These are phyloP conservation scores for Merops nubicus DNA, from an alignment of 2,113 vertebrate genomes.

Conservation along the genomic window DNA sequence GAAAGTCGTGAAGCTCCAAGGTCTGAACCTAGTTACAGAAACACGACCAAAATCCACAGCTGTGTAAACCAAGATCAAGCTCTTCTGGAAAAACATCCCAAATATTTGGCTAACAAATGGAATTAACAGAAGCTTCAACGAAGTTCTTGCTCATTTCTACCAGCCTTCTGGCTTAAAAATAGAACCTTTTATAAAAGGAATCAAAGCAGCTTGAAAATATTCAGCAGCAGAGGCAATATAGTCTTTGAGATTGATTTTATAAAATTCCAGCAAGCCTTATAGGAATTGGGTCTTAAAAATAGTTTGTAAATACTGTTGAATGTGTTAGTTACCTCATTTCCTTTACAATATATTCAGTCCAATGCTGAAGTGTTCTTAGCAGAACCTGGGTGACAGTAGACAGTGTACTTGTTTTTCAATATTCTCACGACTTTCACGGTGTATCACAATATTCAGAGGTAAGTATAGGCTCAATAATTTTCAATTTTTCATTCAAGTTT, in stretches of 20 bases:
- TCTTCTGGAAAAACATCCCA: conserved; percentile 26
- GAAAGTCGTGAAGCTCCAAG: not conserved
- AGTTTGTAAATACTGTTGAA: not conserved
- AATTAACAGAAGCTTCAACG: conserved; percentile 13
- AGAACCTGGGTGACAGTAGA: not conserved
- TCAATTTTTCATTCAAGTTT: not conserved
- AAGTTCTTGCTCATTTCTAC: not conserved
- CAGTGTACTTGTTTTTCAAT: not conserved
- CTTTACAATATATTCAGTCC: not conserved
- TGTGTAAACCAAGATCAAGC: not conserved
- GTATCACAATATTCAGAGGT: not conserved
- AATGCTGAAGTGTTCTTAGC: not conserved
- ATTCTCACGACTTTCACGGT: not conserved
- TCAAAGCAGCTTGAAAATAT: not conserved
- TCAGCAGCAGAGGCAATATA: not conserved
- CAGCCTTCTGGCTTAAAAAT: not conserved
- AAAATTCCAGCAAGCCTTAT: not conserved
- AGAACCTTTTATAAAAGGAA: not conserved
- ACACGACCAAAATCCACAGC: not conserved
- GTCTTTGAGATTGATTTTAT: not conserved
- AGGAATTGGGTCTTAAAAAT: not conserved
- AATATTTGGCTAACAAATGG: conserved; percentile 29
- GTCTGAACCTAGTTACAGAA: not conserved
- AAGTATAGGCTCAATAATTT: not conserved
- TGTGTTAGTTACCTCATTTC: not conserved